phyloP scores from a whole-genome alignment of 1,140 invertebrate species.

The Drosophila tristis region DNA sequence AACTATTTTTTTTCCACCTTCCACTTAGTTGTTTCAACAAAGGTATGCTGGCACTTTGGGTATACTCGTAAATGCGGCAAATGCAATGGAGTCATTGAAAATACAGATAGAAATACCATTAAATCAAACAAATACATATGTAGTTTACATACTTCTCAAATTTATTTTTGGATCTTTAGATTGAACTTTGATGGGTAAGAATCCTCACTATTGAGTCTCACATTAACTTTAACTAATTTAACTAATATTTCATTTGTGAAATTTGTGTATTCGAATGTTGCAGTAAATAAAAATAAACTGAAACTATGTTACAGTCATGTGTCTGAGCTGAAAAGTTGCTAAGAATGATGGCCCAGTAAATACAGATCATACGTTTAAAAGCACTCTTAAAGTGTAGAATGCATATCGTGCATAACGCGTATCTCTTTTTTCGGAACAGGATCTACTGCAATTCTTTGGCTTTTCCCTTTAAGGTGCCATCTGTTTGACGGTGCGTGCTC shows the following conservation, averaged over 20 bases:
- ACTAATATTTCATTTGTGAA: no score
- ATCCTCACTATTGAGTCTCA: no score
- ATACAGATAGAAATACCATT: background rate
- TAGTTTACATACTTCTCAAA: no score
- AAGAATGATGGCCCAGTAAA: background rate
- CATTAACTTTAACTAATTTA: no score
- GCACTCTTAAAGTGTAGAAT: background rate
- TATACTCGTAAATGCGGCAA: constrained; percentile 18
- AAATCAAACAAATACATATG: background rate
- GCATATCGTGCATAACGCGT: no score
- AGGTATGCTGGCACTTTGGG: constrained; percentile 35
- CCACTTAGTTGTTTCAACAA: constrained; percentile 9
- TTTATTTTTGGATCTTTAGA: no score
- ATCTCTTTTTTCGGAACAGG: no score
- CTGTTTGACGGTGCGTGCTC: background rate
- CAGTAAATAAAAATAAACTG: no score
- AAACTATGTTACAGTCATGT: background rate
- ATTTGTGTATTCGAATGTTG: no score
- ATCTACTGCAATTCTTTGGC: no score
- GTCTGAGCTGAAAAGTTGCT: constrained; percentile 2
- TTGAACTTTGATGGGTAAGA: no score
- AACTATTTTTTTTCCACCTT: constrained; percentile 61
- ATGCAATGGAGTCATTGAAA: constrained; percentile 24
- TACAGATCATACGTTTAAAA: background rate
- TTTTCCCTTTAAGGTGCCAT: background rate